A percentile compares a stretch with the other conserved stretches of the same genome.
phyloP scores from a whole-genome alignment of 2,797 vertebrate genomes.

The Nannoperca australis region DNA sequence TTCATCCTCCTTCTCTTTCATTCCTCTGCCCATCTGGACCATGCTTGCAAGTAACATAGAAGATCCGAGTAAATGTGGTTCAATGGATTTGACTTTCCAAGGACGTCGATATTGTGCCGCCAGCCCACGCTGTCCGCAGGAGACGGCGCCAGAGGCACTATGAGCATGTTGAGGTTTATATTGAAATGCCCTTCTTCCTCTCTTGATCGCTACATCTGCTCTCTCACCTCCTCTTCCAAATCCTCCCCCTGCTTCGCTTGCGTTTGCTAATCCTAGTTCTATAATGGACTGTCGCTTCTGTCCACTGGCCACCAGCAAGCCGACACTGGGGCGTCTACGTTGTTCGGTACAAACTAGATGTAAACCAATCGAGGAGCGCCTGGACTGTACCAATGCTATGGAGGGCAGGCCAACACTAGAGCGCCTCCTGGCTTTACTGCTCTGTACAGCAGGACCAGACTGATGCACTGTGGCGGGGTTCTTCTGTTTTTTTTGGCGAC shows the following conservation, averaged over 20 bases:
- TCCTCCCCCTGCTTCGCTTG: neutral
- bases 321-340: conserved; percentile 58
- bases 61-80: conserved; percentile 83
- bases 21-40: conserved; percentile 78
- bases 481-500: conserved; percentile 67
- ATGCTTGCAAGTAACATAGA: conserved; percentile 86
- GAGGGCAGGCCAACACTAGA: conserved; percentile 90
- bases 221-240: neutral
- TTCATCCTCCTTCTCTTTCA: conserved; percentile 32
- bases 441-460: conserved; percentile 77
- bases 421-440: conserved; percentile 89
- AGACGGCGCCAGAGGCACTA: conserved; percentile 81
- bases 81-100: conserved; percentile 61
- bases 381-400: conserved; percentile 59
- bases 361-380: conserved; percentile 60
- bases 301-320: conserved; percentile 55
- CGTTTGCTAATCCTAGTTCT: conserved; percentile 17
- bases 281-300: conserved; percentile 50
- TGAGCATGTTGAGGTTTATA: conserved; percentile 45
- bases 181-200: conserved; percentile 12
- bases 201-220: neutral
- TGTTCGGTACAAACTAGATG: conserved; percentile 34
- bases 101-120: conserved; percentile 68
- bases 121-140: conserved; percentile 83
- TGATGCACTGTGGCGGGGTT: conserved; percentile 39